A percentile compares a stretch with the other conserved stretches of the same genome.
Evolutionary conservation across 2,888 invertebrate species (phyloP).

Genomic region (Neoaliturus tenellus): DNA sequence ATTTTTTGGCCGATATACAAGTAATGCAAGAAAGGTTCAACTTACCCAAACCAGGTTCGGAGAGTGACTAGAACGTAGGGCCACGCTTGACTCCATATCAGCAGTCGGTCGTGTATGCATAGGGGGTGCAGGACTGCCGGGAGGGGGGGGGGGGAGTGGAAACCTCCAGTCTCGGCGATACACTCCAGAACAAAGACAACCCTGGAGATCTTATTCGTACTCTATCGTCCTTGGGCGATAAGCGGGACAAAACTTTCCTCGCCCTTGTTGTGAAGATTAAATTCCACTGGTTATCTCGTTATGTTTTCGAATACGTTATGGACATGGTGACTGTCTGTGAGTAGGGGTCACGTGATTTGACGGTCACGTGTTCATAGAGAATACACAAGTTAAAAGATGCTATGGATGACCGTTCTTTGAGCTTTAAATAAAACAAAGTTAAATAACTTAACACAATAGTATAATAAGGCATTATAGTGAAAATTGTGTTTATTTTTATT

Average conservation of each 20-base stretch:
- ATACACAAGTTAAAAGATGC: too few relatives aligned
- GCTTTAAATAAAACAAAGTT: too few relatives aligned
- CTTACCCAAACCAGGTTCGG: neutral
- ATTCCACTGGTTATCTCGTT: neutral
- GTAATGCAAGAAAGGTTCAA: too few relatives aligned
- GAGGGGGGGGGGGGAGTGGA: neutral
- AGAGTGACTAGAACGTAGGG: neutral
- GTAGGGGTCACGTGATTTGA: neutral
- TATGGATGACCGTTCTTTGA: too few relatives aligned
- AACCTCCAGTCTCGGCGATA: neutral
- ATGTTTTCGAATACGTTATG: too few relatives aligned
- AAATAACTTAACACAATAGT: too few relatives aligned
- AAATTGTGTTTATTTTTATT: too few relatives aligned
- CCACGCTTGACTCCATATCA: neutral
- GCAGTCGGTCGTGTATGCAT: neutral
- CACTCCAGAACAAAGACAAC: constrained; percentile 4
- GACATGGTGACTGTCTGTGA: neutral
- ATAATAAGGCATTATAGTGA: too few relatives aligned
- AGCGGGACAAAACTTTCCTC: neutral
- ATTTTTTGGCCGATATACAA: too few relatives aligned
- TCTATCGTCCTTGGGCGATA: neutral
- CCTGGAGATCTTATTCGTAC: neutral
- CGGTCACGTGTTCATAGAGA: too few relatives aligned
- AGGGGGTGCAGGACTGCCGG: too few relatives aligned
- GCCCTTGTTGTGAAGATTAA: neutral